Conservation (phyloP, 2,113 vertebrate species). For the Salvator merianae region DNA sequence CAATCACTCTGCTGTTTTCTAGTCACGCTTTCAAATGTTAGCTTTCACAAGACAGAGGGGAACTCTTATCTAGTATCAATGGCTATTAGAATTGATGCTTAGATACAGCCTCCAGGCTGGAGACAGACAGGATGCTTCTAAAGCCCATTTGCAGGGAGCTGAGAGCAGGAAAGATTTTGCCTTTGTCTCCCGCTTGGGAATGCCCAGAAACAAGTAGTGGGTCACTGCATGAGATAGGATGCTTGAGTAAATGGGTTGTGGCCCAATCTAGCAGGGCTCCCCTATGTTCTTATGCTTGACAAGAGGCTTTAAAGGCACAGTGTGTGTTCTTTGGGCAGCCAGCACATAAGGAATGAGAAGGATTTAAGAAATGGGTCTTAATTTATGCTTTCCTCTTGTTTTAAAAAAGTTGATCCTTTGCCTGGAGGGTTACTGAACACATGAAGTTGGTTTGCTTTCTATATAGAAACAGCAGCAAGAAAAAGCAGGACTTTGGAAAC, state of each 20-base stretch:
- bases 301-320: constrained; percentile 15
- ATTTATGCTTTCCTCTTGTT: constrained; percentile 27
- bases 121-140: no score
- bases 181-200: no score
- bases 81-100: no score
- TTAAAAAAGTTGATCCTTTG: constrained; percentile 23
- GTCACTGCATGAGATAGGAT: neutral
- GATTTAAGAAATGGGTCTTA: constrained; percentile 3
- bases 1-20: neutral
- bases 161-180: no score
- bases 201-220: no score
- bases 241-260: no score
- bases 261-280: no score
- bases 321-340: neutral
- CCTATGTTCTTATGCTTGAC: neutral
- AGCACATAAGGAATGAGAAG: neutral
- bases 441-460: constrained; percentile 6
- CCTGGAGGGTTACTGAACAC: constrained; percentile 18
- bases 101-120: no score
- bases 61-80: neutral
- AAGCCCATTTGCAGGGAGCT: no score
- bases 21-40: constrained; percentile 34
- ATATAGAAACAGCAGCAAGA: constrained; percentile 5
- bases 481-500: constrained; percentile 31
- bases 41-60: neutral